Conservation (phyloP, 2,888 invertebrate species). For the Podabrus alpinus region DNA sequence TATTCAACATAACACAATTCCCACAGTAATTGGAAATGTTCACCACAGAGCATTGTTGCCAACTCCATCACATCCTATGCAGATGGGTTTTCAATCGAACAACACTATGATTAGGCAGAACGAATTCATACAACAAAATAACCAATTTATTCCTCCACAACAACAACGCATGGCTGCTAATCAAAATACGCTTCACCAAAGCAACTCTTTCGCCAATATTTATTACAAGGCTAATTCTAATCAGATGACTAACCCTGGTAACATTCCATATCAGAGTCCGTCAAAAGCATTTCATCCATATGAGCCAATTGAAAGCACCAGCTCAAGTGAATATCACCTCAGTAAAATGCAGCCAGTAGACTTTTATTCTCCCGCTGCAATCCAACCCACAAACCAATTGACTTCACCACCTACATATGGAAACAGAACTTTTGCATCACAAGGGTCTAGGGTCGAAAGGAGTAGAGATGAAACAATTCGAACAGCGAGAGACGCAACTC, state of each 20-base stretch:
- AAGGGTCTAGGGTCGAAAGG: not conserved
- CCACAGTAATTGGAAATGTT: not conserved
- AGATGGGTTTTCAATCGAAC: not conserved
- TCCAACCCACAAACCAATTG: not conserved
- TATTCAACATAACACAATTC: not conserved
- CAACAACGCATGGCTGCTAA: not conserved
- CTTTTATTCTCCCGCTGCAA: constrained; percentile 23
- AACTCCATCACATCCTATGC: not conserved
- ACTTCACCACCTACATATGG: constrained; percentile 6
- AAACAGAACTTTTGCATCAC: not conserved
- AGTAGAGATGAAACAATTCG: not conserved
- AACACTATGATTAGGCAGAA: not conserved
- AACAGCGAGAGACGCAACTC: not conserved
- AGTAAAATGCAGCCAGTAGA: constrained; percentile 32
- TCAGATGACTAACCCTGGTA: not conserved
- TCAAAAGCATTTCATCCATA: constrained; percentile 23
- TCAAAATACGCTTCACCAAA: not conserved
- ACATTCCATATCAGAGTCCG: not conserved
- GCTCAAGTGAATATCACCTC: constrained; percentile 30
- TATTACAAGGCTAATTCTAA: not conserved
- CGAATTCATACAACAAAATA: not conserved
- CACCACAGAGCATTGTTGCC: not conserved
- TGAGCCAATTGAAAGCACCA: constrained; percentile 16
- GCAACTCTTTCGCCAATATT: not conserved
- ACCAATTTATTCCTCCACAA: constrained; percentile 6